Conservation (phyloP, 2,113 vertebrate species). For the Chamaea fasciata region DNA sequence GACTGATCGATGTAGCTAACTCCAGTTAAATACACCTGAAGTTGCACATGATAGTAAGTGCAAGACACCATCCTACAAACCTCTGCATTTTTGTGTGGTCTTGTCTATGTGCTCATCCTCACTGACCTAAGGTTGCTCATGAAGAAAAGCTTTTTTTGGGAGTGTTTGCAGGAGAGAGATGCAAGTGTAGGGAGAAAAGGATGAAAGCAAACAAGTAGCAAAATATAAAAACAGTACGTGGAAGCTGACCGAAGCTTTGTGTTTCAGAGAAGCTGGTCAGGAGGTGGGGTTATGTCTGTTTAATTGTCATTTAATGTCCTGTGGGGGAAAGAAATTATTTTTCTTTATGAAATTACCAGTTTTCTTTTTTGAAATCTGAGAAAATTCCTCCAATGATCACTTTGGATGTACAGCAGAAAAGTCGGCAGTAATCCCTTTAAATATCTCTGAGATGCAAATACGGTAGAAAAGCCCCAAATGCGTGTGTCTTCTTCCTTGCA, state of each 20-base stretch:
- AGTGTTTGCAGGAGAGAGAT: background rate
- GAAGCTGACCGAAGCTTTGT: background rate
- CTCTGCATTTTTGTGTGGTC: background rate
- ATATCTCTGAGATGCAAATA: background rate
- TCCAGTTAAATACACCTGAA: background rate
- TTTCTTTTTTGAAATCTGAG: background rate
- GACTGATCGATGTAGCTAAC: background rate
- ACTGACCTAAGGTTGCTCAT: background rate
- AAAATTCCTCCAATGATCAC: background rate
- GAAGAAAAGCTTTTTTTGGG: background rate
- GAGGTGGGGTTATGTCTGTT: background rate
- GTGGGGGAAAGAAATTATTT: background rate
- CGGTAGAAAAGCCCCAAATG: fast-evolving
- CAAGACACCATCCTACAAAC: background rate
- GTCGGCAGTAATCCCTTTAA: background rate
- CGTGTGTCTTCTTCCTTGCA: background rate
- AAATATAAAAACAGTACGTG: background rate
- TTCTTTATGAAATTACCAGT: background rate
- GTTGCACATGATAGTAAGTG: background rate
- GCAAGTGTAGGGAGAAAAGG: background rate
- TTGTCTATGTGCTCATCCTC: background rate
- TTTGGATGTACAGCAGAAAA: background rate
- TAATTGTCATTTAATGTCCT: background rate
- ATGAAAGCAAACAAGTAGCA: background rate
- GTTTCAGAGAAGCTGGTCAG: background rate